Evolutionary conservation across 2,113 vertebrate species (phyloP).

Genomic region (Protobothrops mucrosquamatus): DNA sequence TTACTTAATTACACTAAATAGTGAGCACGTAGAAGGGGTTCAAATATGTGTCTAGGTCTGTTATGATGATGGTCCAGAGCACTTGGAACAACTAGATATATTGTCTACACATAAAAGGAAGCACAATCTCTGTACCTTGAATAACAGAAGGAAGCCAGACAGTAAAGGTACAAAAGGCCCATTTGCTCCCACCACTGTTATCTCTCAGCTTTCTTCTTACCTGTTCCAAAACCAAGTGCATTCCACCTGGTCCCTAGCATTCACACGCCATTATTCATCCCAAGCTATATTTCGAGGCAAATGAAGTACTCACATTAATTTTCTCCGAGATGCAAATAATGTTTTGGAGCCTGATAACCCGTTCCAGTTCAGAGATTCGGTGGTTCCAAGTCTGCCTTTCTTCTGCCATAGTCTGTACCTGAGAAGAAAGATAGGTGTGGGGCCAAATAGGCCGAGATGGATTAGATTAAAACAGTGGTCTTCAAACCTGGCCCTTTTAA

Average conservation of each 20-base stretch:
- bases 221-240: not conserved
- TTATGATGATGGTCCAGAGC: not conserved
- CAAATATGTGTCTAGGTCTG: too few species aligned
- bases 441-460: not conserved
- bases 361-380: constrained; percentile 66
- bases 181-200: not conserved
- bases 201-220: not conserved
- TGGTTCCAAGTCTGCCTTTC: constrained; percentile 70
- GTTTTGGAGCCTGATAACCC: constrained; percentile 65
- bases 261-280: too few species aligned
- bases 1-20: too few species aligned
- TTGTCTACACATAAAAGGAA: not conserved
- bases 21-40: too few species aligned
- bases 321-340: constrained; percentile 64
- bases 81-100: not conserved
- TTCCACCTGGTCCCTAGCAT: not conserved
- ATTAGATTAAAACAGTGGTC: not conserved
- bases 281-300: too few species aligned
- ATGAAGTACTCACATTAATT: constrained; percentile 65
- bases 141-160: not conserved
- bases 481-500: too few species aligned
- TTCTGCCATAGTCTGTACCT: constrained; percentile 7
- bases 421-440: too few species aligned
- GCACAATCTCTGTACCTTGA: not conserved
- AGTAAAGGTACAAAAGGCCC: not conserved